These are phyloP conservation scores for Sarcophaga carnaria DNA, from an alignment of 2,888 invertebrate species.

Conservation along the genomic window DNA sequence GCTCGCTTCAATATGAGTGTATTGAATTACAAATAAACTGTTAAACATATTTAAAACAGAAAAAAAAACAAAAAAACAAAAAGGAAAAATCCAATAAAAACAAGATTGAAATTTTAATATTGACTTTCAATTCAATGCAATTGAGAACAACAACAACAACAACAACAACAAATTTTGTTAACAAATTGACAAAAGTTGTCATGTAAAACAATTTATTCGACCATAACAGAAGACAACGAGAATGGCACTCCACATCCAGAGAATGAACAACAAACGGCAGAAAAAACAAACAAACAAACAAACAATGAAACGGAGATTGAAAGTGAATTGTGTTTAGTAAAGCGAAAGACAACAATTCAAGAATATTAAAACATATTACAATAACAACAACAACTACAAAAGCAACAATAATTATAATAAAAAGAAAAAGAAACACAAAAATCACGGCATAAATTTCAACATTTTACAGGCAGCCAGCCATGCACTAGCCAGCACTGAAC, in stretches of 20 bases:
- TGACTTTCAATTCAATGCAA: conserved; percentile 41
- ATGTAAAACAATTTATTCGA: conserved; percentile 67
- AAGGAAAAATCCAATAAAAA: conserved; percentile 11
- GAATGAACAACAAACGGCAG: conserved; percentile 19
- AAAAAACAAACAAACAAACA: conserved; percentile 19
- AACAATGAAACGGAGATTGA: conserved; percentile 48
- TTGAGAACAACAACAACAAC: conserved; percentile 1
- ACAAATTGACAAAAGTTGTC: conserved; percentile 65
- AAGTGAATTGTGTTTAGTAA: conserved; percentile 52
- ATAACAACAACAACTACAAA: too few relatives aligned
- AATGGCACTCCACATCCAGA: not conserved
- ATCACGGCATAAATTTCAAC: not conserved
- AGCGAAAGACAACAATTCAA: conserved; percentile 15
- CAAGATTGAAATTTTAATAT: conserved; percentile 43
- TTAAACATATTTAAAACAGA: conserved; percentile 28
- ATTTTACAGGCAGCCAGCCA: not conserved
- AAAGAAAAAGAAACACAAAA: too few relatives aligned
- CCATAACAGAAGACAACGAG: conserved; percentile 38
- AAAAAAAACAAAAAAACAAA: too few relatives aligned
- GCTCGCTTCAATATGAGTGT: not conserved
- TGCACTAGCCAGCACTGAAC: not conserved
- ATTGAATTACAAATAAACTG: conserved; percentile 54
- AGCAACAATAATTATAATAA: too few relatives aligned
- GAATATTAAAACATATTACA: conserved; percentile 10
- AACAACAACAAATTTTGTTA: not conserved